Base-by-base conservation (phyloP, 1,140 invertebrate genomes). In the Limonius californicus region DNA sequence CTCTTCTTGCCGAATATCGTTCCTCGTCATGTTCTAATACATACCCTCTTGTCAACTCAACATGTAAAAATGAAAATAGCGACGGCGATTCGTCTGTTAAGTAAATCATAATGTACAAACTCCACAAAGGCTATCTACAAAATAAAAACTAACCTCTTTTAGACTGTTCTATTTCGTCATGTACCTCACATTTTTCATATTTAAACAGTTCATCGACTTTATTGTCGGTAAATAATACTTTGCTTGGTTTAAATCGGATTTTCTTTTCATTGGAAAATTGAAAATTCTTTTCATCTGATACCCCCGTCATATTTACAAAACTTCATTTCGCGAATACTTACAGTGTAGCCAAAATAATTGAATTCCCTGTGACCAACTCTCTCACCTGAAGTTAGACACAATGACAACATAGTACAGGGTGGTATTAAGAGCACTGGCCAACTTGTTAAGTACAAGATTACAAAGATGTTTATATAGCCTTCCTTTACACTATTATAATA, bases 21-120 rank as follows among this genome's bases (percentile, higher is more conserved):
- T 94, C 93, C 75, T 98, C 94, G 73, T 98, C 94, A 76, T 97
- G 87, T 79, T 98, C 93, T 21, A 97, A 77, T 68, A 90, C 81
- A 80, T 98, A 98, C 11, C 92, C 91, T 69, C 95, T 82, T 2
- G 92, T 95, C 65, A 98, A 79, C 80, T 98, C 95, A 30, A 90
- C 86, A 71, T 86, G 85, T 39, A 97, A 78, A 78, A 96, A 97
- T 57, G 87, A 80, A 59, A 84, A 80, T 39, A 90, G 75, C 2
- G 87, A 89, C 6, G 81, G 77, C 42, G 72, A 72, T 68, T 77
- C 57, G 14, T 56, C 53, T 50, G 27, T 19, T 58, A 43, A 27
- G 39, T 50, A 57, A 27, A 14, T n/a, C n/a, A n/a, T n/a, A 35
- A 35, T n/a, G n/a, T n/a, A n/a, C n/a, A n/a, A n/a, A n/a, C n/a